Percentiles rank a stretch among this genome's conserved stretches.
Conservation (phyloP, 2,888 invertebrate species). For the Nebria salina region DNA sequence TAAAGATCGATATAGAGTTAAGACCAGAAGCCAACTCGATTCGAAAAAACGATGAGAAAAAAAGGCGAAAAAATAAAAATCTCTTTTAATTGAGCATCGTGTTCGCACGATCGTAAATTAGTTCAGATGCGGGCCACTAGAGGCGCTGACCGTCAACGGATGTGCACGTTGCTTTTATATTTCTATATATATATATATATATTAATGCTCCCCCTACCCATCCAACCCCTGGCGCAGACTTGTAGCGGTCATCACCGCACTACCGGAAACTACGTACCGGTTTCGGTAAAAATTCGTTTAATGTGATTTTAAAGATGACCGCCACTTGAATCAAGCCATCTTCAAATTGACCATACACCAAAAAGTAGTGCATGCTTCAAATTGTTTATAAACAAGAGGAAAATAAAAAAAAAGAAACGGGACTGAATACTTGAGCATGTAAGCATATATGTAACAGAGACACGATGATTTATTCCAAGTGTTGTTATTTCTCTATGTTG, state of each 20-base stretch:
- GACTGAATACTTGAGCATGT: background rate
- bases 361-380: too few species aligned
- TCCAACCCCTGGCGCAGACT: background rate
- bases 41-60: background rate
- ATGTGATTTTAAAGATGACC: background rate
- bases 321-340: background rate
- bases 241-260: background rate
- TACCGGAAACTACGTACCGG: conserved; percentile 1
- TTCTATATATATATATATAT: background rate
- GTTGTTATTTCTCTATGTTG: background rate
- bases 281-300: background rate
- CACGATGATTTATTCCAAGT: background rate
- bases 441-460: background rate
- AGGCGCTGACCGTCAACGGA: conserved; percentile 26
- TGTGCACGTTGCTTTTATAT: conserved; percentile 23
- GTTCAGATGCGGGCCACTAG: conserved; percentile 22
- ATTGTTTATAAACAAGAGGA: too few species aligned
- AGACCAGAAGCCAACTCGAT: conserved; percentile 13
- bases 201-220: background rate
- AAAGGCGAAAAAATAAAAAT: conserved; percentile 7
- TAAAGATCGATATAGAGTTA: conserved; percentile 36
- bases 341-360: too few species aligned
- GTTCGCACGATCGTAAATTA: conserved; percentile 26
- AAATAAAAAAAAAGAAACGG: background rate
- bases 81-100: conserved; percentile 18